phyloP scores from a whole-genome alignment of 2,888 invertebrate genomes.

The Cryptus viduatorius region DNA sequence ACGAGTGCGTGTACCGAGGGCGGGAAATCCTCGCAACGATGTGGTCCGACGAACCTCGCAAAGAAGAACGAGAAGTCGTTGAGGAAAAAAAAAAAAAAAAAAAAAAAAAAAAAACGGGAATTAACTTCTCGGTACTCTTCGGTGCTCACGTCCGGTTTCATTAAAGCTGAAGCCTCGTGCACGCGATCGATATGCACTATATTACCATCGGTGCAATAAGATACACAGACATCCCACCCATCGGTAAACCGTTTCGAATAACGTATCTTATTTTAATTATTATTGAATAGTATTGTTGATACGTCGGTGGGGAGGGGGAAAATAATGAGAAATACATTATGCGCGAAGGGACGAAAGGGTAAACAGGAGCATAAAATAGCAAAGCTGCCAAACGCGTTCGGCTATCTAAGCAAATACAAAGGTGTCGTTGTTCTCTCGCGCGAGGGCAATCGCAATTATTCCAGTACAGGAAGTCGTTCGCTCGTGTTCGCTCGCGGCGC shows the following conservation, averaged over 20 bases:
- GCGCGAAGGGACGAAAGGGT: conserved; percentile 30
- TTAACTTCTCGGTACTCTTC: conserved; percentile 30
- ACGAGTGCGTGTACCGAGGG: neutral
- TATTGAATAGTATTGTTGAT: conserved; percentile 35
- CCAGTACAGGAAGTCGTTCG: conserved; percentile 66
- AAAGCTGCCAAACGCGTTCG: conserved; percentile 71
- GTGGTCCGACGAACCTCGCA: neutral
- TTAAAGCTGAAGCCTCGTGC: conserved; percentile 43
- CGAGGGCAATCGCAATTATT: conserved; percentile 62
- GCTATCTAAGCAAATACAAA: conserved; percentile 78
- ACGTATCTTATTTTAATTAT: conserved; percentile 4
- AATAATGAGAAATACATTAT: conserved; percentile 25
- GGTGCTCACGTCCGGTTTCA: conserved; percentile 54
- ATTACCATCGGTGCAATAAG: conserved; percentile 19
- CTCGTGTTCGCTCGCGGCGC: conserved; percentile 59
- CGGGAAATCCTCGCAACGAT: conserved; percentile 6
- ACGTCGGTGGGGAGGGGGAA: neutral
- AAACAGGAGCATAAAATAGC: neutral
- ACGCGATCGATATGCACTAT: conserved; percentile 57
- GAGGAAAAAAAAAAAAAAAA: conserved; percentile 2
- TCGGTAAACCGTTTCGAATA: conserved; percentile 32
- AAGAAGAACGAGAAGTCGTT: neutral
- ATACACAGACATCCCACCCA: neutral
- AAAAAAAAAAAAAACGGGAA: conserved; percentile 22
- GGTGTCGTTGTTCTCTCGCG: conserved; percentile 72